Percentiles rank a stretch among this genome's conserved stretches.
These are phyloP conservation scores for Leucophenga montana DNA, from an alignment of 2,888 invertebrate genomes.

Conservation along the genomic window DNA sequence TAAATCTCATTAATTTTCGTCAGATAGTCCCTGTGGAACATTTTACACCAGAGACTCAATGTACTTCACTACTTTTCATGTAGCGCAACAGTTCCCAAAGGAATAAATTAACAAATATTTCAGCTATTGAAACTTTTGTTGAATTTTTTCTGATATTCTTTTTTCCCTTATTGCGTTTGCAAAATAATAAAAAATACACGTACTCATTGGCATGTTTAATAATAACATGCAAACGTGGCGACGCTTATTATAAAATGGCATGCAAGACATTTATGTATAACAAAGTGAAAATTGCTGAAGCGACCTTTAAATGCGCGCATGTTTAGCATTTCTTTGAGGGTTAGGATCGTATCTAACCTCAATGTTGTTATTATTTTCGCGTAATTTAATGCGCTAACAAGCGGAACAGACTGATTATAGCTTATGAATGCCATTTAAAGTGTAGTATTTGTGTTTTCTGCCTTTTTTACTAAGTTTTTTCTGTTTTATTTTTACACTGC, in stretches of 20 bases:
- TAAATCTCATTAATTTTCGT: too few relatives aligned
- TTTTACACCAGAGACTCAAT: too few relatives aligned
- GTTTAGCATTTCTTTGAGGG: too few relatives aligned
- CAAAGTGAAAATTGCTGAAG: slow-evolving; percentile 7
- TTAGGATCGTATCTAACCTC: not conserved
- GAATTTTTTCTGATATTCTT: too few relatives aligned
- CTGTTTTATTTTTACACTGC: slow-evolving; percentile 49
- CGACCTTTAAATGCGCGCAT: slow-evolving; percentile 26
- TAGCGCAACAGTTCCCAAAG: not conserved
- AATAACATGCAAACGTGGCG: slow-evolving; percentile 1
- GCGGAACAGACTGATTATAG: slow-evolving; percentile 12
- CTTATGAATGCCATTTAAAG: slow-evolving; percentile 1
- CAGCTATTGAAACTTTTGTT: too few relatives aligned
- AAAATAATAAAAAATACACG: not conserved
- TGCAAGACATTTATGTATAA: slow-evolving; percentile 26
- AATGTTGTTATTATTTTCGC: slow-evolving; percentile 25
- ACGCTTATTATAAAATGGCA: slow-evolving; percentile 20
- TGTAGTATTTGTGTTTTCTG: slow-evolving; percentile 46
- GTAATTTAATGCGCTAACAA: slow-evolving; percentile 46
- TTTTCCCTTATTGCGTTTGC: not conserved
- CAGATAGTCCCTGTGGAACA: too few relatives aligned
- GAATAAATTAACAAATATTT: not conserved
- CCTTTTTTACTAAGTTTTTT: slow-evolving; percentile 10
- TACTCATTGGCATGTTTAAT: not conserved
- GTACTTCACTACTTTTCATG: too few relatives aligned